Evolutionary conservation across 2,113 vertebrate genomes (phyloP).

Genomic region (Carettochelys insculpta): DNA sequence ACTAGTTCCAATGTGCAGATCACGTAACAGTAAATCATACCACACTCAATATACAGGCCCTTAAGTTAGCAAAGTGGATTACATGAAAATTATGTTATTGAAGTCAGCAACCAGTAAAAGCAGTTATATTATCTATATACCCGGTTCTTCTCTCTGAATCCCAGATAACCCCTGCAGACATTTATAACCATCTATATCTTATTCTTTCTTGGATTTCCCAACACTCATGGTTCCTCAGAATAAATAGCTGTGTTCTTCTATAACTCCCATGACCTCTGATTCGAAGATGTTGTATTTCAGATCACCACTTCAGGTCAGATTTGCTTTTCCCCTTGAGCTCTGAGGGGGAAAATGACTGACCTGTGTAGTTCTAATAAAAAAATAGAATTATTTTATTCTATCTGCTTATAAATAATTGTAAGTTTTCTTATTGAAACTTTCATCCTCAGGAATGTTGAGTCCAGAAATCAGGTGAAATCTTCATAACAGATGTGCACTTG

Average conservation of each 20-base stretch:
- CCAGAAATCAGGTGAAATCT: slow-evolving; percentile 35
- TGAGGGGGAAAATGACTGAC: background rate
- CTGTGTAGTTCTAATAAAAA: slow-evolving; percentile 21
- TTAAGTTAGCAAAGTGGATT: slow-evolving; percentile 45
- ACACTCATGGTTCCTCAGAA: slow-evolving; percentile 45
- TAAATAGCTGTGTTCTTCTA: slow-evolving; percentile 39
- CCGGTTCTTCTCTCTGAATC: slow-evolving; percentile 22
- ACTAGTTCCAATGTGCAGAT: slow-evolving; percentile 63
- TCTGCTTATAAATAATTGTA: slow-evolving; percentile 4
- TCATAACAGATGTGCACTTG: slow-evolving; percentile 63
- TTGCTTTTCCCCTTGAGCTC: slow-evolving; percentile 17
- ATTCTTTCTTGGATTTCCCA: slow-evolving; percentile 35
- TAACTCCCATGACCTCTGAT: slow-evolving; percentile 23
- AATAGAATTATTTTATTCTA: background rate
- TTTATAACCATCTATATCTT: slow-evolving; percentile 54
- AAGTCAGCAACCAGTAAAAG: slow-evolving; percentile 39
- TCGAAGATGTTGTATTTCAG: background rate
- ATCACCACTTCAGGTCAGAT: slow-evolving; percentile 21
- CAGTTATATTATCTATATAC: slow-evolving; percentile 4
- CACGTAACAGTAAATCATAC: slow-evolving; percentile 67
- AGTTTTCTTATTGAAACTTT: slow-evolving; percentile 20
- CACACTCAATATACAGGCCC: slow-evolving; percentile 22
- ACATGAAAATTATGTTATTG: slow-evolving; percentile 50
- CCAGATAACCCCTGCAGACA: slow-evolving; percentile 46
- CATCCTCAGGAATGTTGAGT: slow-evolving; percentile 24